Conservation (phyloP, 2,113 vertebrate genomes). For the Phyllopteryx taeniolatus region DNA sequence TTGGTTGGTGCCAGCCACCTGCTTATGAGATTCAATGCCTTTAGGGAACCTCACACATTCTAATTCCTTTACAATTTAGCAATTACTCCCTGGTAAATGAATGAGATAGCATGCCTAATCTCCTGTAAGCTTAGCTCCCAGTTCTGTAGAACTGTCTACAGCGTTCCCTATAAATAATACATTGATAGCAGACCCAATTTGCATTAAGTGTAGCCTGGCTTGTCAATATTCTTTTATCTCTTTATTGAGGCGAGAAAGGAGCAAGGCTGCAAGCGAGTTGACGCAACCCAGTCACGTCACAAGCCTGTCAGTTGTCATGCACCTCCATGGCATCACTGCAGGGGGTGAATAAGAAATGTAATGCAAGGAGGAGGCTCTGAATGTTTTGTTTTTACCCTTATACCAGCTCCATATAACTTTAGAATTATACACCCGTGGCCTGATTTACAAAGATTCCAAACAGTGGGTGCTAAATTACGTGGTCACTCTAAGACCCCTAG, state of each 20-base stretch:
- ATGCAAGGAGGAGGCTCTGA: constrained; percentile 21
- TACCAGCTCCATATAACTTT: neutral
- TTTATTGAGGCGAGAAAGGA: constrained; percentile 66
- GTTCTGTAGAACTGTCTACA: constrained; percentile 72
- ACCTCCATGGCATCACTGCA: constrained; percentile 38
- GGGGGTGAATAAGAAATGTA: constrained; percentile 34
- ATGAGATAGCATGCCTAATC: constrained; percentile 76
- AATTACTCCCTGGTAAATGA: constrained; percentile 75
- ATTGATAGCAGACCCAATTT: constrained; percentile 74
- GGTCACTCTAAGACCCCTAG: too few species aligned
- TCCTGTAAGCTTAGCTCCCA: constrained; percentile 76
- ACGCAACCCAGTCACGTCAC: constrained; percentile 56
- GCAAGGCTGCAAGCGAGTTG: constrained; percentile 57
- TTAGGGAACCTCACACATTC: constrained; percentile 61
- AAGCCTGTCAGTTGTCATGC: constrained; percentile 63
- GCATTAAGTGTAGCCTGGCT: constrained; percentile 73
- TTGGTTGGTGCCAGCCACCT: constrained; percentile 65
- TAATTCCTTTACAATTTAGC: constrained; percentile 75
- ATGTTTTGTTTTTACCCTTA: constrained; percentile 30
- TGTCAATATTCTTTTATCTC: constrained; percentile 77
- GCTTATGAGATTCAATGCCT: constrained; percentile 58
- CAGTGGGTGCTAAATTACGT: neutral
- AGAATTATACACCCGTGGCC: neutral
- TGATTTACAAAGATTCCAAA: neutral
- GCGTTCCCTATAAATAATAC: constrained; percentile 74